phyloP scores from a whole-genome alignment of 2,113 vertebrate species.

The Menura novaehollandiae region DNA sequence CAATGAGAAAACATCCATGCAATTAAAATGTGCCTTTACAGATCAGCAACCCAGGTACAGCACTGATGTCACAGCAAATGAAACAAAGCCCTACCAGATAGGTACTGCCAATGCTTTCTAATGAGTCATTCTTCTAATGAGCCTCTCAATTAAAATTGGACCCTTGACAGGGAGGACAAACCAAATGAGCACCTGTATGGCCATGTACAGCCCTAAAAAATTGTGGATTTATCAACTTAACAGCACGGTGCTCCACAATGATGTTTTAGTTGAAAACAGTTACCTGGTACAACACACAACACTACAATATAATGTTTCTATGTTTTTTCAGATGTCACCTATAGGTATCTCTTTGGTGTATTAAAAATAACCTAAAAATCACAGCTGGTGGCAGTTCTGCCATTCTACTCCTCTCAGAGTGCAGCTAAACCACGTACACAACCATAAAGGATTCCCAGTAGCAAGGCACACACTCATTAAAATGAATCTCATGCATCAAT shows the following conservation, averaged over 20 bases:
- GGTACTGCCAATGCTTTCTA: not conserved
- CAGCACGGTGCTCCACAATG: not conserved
- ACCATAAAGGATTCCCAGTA: not conserved
- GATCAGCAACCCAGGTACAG: not conserved
- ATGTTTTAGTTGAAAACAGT: not conserved
- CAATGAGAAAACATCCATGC: not conserved
- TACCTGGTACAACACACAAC: not conserved
- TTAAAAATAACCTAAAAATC: not conserved
- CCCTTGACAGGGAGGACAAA: not conserved
- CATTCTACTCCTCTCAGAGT: not conserved
- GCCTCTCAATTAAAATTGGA: not conserved
- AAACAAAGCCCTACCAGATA: not conserved
- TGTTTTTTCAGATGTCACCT: not conserved
- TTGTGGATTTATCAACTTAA: not conserved
- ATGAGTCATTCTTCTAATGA: not conserved
- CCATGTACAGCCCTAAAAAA: not conserved
- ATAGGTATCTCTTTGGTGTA: not conserved
- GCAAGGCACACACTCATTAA: not conserved
- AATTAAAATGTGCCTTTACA: not conserved
- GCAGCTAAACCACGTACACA: not conserved
- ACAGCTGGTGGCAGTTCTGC: not conserved
- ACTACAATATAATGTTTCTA: not conserved
- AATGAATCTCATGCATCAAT: not conserved
- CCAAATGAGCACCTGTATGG: not conserved
- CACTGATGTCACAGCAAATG: not conserved